Evolutionary conservation across 1,140 invertebrate genomes (phyloP).

Genomic region (Drosophila teissieri): DNA sequence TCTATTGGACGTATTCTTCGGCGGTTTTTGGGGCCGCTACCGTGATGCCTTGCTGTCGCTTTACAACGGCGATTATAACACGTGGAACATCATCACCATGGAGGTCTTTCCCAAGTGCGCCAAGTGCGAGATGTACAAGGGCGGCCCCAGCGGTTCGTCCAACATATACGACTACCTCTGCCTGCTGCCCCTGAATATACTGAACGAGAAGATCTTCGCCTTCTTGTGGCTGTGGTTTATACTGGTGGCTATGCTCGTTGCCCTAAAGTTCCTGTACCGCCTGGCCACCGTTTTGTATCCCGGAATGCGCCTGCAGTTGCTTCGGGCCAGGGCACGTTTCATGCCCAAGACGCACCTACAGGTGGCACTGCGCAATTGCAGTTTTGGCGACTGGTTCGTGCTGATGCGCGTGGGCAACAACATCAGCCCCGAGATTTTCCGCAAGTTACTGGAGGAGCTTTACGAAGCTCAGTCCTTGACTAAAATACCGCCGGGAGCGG

Average conservation of each 20-base stretch:
- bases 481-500: conserved; percentile 18
- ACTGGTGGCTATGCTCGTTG: conserved; percentile 87
- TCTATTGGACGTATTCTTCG: conserved; percentile 90
- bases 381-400: conserved; percentile 89
- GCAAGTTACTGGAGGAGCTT: conserved; percentile 86
- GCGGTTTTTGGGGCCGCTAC: conserved; percentile 90
- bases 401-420: conserved; percentile 89
- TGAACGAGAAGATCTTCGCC: conserved; percentile 93
- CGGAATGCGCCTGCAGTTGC: conserved; percentile 81
- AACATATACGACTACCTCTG: conserved; percentile 89
- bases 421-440: conserved; percentile 87
- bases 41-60: conserved; percentile 87
- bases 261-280: conserved; percentile 88
- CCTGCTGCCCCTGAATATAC: conserved; percentile 90
- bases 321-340: conserved; percentile 85
- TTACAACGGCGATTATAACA: conserved; percentile 73
- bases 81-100: conserved; percentile 86
- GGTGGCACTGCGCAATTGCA: conserved; percentile 49
- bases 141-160: conserved; percentile 87
- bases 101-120: conserved; percentile 91
- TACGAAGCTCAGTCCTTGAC: conserved; percentile 50
- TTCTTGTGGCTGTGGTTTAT: conserved; percentile 94
- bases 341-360: conserved; percentile 48
- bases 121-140: conserved; percentile 90
- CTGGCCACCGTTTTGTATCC: conserved; percentile 53